Conservation (phyloP, 2,888 invertebrate species). For the Phyllotreta striolata region DNA sequence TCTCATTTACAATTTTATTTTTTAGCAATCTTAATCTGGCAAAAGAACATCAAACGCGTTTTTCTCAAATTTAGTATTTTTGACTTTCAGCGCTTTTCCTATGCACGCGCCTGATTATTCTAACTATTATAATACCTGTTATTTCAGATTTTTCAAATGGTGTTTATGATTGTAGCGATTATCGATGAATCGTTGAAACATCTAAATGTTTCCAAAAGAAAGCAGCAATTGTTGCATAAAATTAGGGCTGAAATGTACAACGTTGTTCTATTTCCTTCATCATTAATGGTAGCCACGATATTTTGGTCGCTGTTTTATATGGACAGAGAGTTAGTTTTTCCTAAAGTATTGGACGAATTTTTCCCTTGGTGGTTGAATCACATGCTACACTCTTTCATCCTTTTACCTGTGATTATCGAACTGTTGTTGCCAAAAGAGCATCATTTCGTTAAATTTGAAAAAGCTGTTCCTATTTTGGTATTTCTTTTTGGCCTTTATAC, state of each 20-base stretch:
- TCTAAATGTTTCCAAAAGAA: conserved; percentile 23
- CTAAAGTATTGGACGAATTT: conserved; percentile 62
- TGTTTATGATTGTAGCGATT: conserved; percentile 43
- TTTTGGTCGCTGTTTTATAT: conserved; percentile 67
- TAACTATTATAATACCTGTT: background rate
- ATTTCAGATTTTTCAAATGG: conserved; percentile 45
- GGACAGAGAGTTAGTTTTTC: conserved; percentile 68
- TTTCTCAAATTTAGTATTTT: too few relatives aligned
- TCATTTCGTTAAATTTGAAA: conserved; percentile 36
- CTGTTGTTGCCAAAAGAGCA: conserved; percentile 54
- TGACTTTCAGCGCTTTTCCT: too few relatives aligned
- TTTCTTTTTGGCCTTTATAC: conserved; percentile 38
- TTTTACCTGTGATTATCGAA: conserved; percentile 63
- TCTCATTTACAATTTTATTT: too few relatives aligned
- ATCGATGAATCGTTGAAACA: conserved; percentile 40
- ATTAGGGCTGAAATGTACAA: conserved; percentile 43
- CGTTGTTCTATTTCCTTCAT: conserved; percentile 47
- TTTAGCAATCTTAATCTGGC: too few relatives aligned
- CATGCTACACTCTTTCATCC: conserved; percentile 66
- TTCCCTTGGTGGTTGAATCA: conserved; percentile 69
- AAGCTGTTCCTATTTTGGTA: conserved; percentile 31
- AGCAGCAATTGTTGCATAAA: conserved; percentile 37
- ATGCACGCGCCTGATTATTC: background rate
- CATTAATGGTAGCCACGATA: conserved; percentile 65
- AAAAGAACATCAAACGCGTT: too few relatives aligned